Base-by-base conservation (phyloP, 2,888 invertebrate species). In the Tethea ocularis region DNA sequence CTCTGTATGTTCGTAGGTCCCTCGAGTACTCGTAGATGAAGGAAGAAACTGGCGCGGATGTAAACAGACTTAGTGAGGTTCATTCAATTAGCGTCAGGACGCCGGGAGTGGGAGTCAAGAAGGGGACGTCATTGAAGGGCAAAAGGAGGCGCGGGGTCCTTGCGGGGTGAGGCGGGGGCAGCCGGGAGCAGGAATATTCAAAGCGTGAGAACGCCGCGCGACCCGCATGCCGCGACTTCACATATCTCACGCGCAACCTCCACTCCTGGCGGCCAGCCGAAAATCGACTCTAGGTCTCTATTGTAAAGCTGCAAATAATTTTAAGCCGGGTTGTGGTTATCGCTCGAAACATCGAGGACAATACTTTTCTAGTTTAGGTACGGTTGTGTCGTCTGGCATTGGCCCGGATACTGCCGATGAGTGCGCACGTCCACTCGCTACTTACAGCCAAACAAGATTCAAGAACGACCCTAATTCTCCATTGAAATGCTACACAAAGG, bases 171-270 rank as follows among this genome's bases (percentile, higher is more conserved):
- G 33, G 69, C 69, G 72, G 76, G 81, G 79, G 75, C 74, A 69
- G 83, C 81, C 88, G 86, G 87, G 86, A 89, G 84, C 91, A 90
- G 91, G 91, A 89, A 91, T 91, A 93, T 93, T 92, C 91, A 91
- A 91, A 92, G 92, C 92, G 92, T 93, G 92, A 93, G 92, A 93
- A 93, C 91, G 88, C 83, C 78, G 88, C 86, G 91, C 91, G 92
- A 91, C 92, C 92, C 92, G 92, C 92, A 92, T 93, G 92, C 92
- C 90, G 88, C 88, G 87, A 87, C 89, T 91, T 86, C 89, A 91
- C 91, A 91, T 92, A 93, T 92, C 92, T 92, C 92, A 93, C 92
- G 92, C 88, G 89, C 88, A 90, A 91, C 91, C 88, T 91, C 91
- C 86, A 83, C 81, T 64, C 61, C 51, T 60, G 52, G 20, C 63